Base-by-base conservation (phyloP, 2,888 invertebrate species). In the Ichneumon xanthorius region DNA sequence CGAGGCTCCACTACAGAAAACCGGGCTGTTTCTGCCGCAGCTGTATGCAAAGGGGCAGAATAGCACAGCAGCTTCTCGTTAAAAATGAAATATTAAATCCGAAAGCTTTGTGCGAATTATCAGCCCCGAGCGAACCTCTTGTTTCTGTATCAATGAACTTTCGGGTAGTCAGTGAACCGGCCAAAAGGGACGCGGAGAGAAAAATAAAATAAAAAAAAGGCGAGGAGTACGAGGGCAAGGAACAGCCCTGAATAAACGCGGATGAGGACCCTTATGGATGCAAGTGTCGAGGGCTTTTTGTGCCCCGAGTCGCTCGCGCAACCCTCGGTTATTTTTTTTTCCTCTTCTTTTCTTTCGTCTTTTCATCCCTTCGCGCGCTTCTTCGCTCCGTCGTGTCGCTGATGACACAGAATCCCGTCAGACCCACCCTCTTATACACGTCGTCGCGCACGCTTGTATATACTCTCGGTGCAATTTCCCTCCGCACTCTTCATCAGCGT, bases 261-360 rank as follows among this genome's bases (percentile, higher is more conserved):
- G 77, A 78, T 78, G 80, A 86, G 80, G 77, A 77, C 83, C 76
- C 82, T 86, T 26, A 48, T 80, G 53, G 65, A 86, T 75, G 80
- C 82, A 86, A 86, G 77, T 82, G 83, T 86, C 85, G 76, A 83
- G 85, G 53, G 83, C 80, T 86, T 86, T 86, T 84, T 86, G 80
- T 86, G 48, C 63, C 61, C 48, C 19, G 58, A 63, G 71, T 80
- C n/a, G 37, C 67, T 80, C 50, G 63, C 53, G 33, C 72, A 22
- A 72, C 53, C 19, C 40, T 40, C 40, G 9, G 40, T 40, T 40
- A 6, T 40, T 40, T 11, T 40, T 11, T 40, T 40, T 40, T 11
- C 2, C 26, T 67, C 22, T 73, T 50, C 73, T 65, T 65, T 78
- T 80, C 70, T 76, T 70, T 67, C 26, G 19, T 68, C 68, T 76